A percentile compares a stretch with the other conserved stretches of the same genome.
These are phyloP conservation scores for Poeciliopsis gracilis DNA, from an alignment of 2,797 vertebrate genomes.

Conservation along the genomic window DNA sequence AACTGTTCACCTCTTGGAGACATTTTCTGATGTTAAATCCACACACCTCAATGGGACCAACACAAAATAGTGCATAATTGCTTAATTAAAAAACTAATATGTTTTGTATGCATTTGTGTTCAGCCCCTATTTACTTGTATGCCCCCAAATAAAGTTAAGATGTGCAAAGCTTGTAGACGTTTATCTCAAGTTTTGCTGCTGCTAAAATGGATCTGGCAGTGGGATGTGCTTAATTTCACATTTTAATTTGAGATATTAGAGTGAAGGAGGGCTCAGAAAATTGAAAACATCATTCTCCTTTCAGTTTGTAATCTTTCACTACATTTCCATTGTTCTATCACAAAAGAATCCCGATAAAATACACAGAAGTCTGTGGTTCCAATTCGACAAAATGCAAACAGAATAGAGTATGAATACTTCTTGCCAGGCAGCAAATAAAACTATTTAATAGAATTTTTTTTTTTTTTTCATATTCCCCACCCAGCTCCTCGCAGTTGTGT, in stretches of 20 bases:
- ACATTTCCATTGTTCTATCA: background rate
- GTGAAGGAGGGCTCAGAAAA: background rate
- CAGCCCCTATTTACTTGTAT: background rate
- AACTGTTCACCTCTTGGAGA: background rate
- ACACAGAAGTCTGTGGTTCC: background rate
- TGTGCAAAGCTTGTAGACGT: background rate
- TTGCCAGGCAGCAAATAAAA: background rate
- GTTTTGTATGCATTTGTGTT: background rate
- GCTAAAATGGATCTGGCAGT: background rate
- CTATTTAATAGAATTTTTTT: background rate
- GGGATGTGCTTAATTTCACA: background rate
- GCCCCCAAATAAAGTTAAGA: background rate
- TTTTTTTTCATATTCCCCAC: conserved; percentile 2
- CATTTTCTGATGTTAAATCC: background rate
- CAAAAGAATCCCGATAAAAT: background rate
- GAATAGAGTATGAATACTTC: background rate
- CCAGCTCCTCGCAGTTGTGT: conserved; percentile 96
- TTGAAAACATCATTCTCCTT: background rate
- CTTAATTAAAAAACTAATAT: background rate
- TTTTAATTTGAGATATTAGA: background rate
- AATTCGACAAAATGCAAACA: background rate
- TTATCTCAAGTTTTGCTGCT: background rate
- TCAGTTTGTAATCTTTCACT: background rate
- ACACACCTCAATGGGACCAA: background rate
- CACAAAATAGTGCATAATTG: background rate